These are phyloP conservation scores for Benthosema pterotum DNA, from an alignment of 2,797 vertebrate species.

Conservation along the genomic window DNA sequence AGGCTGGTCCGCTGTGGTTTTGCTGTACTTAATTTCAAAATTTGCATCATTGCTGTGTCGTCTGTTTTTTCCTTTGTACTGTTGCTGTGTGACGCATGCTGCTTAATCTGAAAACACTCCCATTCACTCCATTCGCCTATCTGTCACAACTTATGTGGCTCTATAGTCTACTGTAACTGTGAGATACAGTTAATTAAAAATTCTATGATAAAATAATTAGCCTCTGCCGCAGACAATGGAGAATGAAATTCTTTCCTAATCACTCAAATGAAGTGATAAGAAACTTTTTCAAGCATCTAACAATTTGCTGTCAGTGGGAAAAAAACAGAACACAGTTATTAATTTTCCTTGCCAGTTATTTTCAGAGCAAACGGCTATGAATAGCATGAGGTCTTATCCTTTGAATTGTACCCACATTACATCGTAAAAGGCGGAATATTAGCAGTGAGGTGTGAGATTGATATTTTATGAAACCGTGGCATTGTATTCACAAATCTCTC, in stretches of 20 bases:
- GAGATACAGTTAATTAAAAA: slow-evolving; percentile 83
- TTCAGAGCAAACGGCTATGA: slow-evolving; percentile 29
- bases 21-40: slow-evolving; percentile 34
- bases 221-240: slow-evolving; percentile 72
- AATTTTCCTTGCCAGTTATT: slow-evolving; percentile 39
- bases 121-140: slow-evolving; percentile 54
- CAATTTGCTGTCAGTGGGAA: slow-evolving; percentile 54
- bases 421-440: no score
- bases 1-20: no score
- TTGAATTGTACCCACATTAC: slow-evolving; percentile 1
- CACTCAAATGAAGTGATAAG: slow-evolving; percentile 76
- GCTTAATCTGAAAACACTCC: slow-evolving; percentile 55
- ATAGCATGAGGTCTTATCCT: slow-evolving; percentile 11
- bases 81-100: slow-evolving; percentile 40
- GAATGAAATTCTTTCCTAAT: slow-evolving; percentile 70
- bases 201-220: slow-evolving; percentile 84
- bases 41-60: slow-evolving; percentile 41
- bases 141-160: slow-evolving; percentile 65
- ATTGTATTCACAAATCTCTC: no score
- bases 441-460: no score
- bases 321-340: slow-evolving; percentile 42
- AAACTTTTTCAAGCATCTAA: slow-evolving; percentile 65
- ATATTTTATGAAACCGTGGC: no score
- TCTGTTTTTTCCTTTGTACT: slow-evolving; percentile 43
- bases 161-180: slow-evolving; percentile 56